Evolutionary conservation across 2,797 vertebrate genomes (phyloP), one percentile per base, ranked within the genome.

Genomic region (Microctenopoma stevenorrisi): DNA sequence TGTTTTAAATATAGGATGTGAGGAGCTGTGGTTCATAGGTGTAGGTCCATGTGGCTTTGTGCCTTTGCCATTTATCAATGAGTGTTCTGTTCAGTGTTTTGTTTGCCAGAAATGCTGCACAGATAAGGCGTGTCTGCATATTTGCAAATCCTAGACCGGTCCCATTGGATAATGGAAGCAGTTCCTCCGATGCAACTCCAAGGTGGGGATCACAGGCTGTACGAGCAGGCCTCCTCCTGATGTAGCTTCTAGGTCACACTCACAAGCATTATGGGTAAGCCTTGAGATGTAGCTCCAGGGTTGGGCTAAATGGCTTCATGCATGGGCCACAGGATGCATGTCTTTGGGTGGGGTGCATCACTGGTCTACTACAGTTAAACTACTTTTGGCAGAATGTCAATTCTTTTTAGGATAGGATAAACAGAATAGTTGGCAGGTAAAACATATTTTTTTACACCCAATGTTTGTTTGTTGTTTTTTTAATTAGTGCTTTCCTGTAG

Each of bases 61-160:
- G 33, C 33, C 7, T 76, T 81, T 42, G 38, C 12, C 4, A 3
- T 42, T 66, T 68, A 58, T 66, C 52, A 69, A 47, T 18, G 16
- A 48, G 64, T 11, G 64, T 72, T 76, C 58, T 88, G 65, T 60
- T 76, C 58, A 64, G 65, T 70, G 68, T 87, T 78, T 86, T 78
- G 74, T 22, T 22, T 22, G 22, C 22, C 63, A 79, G 76, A 60
- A 54, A 76, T 7, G 22, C 70, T 56, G 72, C 61, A 15, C 59
- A 78, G 79, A 85, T 76, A 65, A 88, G 88, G 90, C 64, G 85
- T 91, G 90, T 84, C 87, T 78, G 78, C 76, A 42, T 89, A 81
- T 80, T 88, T 90, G 82, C 81, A 80, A 81, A 85, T 88, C 78
- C 67, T 85, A 37, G 53, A 62, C 72, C n/a, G 68, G 60, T 85